phyloP scores from a whole-genome alignment of 2,888 invertebrate genomes.

The Cynaeus angustus region DNA sequence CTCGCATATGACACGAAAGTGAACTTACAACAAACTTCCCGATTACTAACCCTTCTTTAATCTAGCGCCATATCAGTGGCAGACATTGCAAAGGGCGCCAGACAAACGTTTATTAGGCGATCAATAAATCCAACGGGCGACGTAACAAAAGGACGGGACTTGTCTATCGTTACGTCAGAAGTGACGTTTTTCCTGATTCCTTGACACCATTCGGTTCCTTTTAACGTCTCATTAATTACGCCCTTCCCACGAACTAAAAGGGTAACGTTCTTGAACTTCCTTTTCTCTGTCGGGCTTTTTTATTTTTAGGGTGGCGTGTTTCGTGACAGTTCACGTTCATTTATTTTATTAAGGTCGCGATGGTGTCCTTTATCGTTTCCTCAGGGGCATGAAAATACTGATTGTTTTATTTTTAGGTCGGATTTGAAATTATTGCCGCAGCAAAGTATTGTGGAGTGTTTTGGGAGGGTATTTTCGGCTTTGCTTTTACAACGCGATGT shows the following conservation, averaged over 20 bases:
- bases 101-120: constrained; percentile 42
- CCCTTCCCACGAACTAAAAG: constrained; percentile 37
- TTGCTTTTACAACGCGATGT: too few species aligned
- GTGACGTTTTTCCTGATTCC: constrained; percentile 42
- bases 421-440: constrained; percentile 4
- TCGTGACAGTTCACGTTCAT: constrained; percentile 24
- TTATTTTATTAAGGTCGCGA: constrained; percentile 32
- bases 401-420: constrained; percentile 14
- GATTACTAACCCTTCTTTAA: constrained; percentile 29
- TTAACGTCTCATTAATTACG: constrained; percentile 46
- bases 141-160: constrained; percentile 24
- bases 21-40: constrained; percentile 20
- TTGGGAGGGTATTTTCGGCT: background rate
- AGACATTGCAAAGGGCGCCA: constrained; percentile 42
- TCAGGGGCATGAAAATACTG: constrained; percentile 6
- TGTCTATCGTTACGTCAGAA: constrained; percentile 35
- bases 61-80: constrained; percentile 20
- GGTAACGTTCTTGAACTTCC: constrained; percentile 47
- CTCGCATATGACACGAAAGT: constrained; percentile 11
- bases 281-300: constrained; percentile 8
- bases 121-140: constrained; percentile 33
- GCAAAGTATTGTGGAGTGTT: constrained; percentile 3
- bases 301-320: constrained; percentile 30
- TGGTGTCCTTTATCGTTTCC: constrained; percentile 24
- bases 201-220: constrained; percentile 34